Evolutionary conservation across 2,888 invertebrate genomes (phyloP).

Genomic region (Eristalis intricaria): DNA sequence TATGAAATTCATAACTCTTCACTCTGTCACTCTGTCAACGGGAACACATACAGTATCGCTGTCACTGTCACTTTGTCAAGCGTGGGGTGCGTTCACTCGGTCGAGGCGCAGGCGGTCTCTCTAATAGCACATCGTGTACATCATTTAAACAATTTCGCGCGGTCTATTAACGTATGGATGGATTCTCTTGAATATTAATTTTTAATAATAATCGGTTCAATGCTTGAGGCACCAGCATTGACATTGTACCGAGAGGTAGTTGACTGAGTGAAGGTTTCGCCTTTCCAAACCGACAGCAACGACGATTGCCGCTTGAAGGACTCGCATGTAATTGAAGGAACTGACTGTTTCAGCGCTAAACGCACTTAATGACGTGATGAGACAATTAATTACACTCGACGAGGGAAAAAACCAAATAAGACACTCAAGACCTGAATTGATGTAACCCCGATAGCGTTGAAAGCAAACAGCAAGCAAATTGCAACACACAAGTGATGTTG

Average conservation of each 20-base stretch:
- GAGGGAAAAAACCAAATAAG: slow-evolving; percentile 14
- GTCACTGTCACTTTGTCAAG: background rate
- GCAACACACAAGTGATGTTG: slow-evolving; percentile 11
- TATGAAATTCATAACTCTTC: slow-evolving; percentile 26
- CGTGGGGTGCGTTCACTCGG: background rate
- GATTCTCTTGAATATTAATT: slow-evolving; percentile 70
- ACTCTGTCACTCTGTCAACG: background rate
- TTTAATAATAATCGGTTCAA: slow-evolving; percentile 64
- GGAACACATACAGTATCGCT: background rate
- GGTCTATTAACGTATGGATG: slow-evolving; percentile 51
- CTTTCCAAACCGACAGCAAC: slow-evolving; percentile 28
- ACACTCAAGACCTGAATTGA: slow-evolving; percentile 35
- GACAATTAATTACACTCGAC: slow-evolving; percentile 34
- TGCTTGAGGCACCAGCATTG: slow-evolving; percentile 47
- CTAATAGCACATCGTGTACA: slow-evolving; percentile 3
- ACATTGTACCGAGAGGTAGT: slow-evolving; percentile 22
- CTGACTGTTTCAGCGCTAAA: slow-evolving; percentile 8
- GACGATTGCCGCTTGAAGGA: slow-evolving; percentile 40
- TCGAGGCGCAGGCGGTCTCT: background rate
- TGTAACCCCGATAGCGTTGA: slow-evolving; percentile 48
- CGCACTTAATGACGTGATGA: slow-evolving; percentile 51
- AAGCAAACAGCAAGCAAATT: background rate
- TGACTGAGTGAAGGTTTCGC: slow-evolving; percentile 50
- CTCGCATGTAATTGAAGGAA: slow-evolving; percentile 10
- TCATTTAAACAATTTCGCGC: slow-evolving; percentile 23